Percentiles rank a stretch among this genome's conserved stretches.
Evolutionary conservation across 2,888 invertebrate species (phyloP).

Genomic region (Euphydryas editha): DNA sequence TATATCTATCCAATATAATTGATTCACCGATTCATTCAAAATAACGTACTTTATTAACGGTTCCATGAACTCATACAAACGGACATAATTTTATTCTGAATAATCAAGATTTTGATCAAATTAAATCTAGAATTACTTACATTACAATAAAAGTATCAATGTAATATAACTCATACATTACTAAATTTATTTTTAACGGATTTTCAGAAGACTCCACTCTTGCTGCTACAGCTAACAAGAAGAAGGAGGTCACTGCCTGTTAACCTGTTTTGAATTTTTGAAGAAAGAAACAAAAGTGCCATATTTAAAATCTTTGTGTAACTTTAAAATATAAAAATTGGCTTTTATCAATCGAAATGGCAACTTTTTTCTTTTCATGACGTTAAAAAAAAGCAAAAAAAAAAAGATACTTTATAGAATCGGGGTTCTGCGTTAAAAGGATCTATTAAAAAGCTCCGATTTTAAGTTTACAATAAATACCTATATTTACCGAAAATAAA

Average conservation of each 20-base stretch:
- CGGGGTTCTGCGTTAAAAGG: not conserved
- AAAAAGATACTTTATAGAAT: not conserved
- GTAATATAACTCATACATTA: too few relatives aligned
- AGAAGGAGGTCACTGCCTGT: slow-evolving; percentile 65
- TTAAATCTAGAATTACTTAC: too few relatives aligned
- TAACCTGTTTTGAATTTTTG: slow-evolving; percentile 46
- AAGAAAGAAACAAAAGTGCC: slow-evolving; percentile 19
- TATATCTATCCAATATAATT: too few relatives aligned
- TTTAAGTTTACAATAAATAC: too few relatives aligned
- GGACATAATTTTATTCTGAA: too few relatives aligned
- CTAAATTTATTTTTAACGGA: not conserved
- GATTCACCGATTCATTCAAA: too few relatives aligned
- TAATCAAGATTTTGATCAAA: too few relatives aligned
- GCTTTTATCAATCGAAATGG: not conserved
- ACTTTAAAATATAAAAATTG: not conserved
- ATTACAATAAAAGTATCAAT: too few relatives aligned
- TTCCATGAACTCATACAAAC: too few relatives aligned
- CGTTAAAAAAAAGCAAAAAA: too few relatives aligned
- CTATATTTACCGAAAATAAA: too few relatives aligned
- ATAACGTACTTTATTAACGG: too few relatives aligned
- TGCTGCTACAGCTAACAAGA: slow-evolving; percentile 53
- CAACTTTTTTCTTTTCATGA: not conserved
- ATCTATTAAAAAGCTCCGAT: not conserved
- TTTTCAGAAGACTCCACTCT: slow-evolving; percentile 54
- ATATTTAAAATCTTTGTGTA: slow-evolving; percentile 7